Base-by-base conservation (phyloP, 2,888 invertebrate genomes). In the Cordylochernes scorpioides region DNA sequence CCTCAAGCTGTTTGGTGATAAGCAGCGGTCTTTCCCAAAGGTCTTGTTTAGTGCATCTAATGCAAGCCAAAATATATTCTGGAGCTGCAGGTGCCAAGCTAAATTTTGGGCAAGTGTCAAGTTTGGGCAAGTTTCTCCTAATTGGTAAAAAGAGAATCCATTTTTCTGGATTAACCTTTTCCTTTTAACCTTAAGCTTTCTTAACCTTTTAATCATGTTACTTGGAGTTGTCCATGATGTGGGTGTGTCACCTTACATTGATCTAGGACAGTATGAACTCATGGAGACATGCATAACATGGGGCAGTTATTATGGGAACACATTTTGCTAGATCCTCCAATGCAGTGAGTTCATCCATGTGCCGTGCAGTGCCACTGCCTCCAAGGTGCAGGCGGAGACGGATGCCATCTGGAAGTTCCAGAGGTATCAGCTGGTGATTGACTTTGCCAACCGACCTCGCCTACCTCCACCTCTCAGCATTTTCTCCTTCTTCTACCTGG, bases 361-460 rank as follows among this genome's bases (percentile, higher is more conserved):
- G 14, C 12, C 26, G 25, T 29, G 19, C 26, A 40, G 42, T 28
- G 33, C 38, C 3, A 44, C 42, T n/a, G 42, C 43, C 3, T 31
- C 39, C 6, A 37, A 33, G 18, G 25, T 41, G 4, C 32, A 35
- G 14, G 31, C 33, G 3, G 49, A 49, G 27, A 46, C 50, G 5
- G 48, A 52, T 22, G 43, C 43, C 17, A 51, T 52, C 15, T 52
- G 51, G 50, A 46, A 46, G 28, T 50, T 43, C 33, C 51, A 52
- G 32, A 40, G 51, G 29, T 52, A 52, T 34, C 43, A 44, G 4
- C 38, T 52, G 25, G 49, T 49, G 2, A 43, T 45, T 9, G 47
- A 50, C 30, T 52, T 51, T 39, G 43, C 45, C 14, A 39, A 45
- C 15, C 46, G 51, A 3, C 45, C 51, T 5, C 39, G 47, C 8